These are phyloP conservation scores for Phylloscopus trochiloides DNA, from an alignment of 2,113 vertebrate genomes.

Conservation along the genomic window DNA sequence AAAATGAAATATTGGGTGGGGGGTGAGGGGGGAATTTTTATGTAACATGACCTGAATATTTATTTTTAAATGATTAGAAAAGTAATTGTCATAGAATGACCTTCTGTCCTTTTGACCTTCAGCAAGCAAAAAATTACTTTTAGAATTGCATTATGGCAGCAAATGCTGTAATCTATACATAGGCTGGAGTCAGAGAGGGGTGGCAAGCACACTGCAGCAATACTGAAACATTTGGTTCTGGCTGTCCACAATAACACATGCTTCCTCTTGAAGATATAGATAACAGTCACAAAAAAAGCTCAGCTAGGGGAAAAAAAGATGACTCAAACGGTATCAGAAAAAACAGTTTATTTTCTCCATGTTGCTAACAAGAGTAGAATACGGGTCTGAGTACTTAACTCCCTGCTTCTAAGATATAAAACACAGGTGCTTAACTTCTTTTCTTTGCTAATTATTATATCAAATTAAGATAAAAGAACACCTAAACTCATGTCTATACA, in stretches of 20 bases:
- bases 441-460: not conserved
- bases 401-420: not conserved
- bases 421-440: not conserved
- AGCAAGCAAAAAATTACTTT: not conserved
- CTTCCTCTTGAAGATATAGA: not conserved
- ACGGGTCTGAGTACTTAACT: not conserved
- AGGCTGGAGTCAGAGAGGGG: not conserved
- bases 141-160: not conserved
- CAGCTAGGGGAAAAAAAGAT: not conserved
- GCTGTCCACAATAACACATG: not conserved
- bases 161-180: slow-evolving; percentile 8
- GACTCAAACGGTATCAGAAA: not conserved
- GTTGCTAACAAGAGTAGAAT: not conserved
- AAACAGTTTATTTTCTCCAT: not conserved
- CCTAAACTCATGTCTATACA: not conserved
- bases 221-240: slow-evolving; percentile 24
- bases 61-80: not conserved
- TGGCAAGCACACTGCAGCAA: not conserved
- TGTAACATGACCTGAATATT: slow-evolving; percentile 1
- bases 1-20: not conserved
- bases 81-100: slow-evolving; percentile 9
- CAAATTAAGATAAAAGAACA: not conserved
- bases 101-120: slow-evolving; percentile 20
- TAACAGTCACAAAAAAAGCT: not conserved
- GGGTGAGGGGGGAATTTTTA: not conserved